Conservation (phyloP, 1,140 invertebrate genomes). For the Formica exsecta region DNA sequence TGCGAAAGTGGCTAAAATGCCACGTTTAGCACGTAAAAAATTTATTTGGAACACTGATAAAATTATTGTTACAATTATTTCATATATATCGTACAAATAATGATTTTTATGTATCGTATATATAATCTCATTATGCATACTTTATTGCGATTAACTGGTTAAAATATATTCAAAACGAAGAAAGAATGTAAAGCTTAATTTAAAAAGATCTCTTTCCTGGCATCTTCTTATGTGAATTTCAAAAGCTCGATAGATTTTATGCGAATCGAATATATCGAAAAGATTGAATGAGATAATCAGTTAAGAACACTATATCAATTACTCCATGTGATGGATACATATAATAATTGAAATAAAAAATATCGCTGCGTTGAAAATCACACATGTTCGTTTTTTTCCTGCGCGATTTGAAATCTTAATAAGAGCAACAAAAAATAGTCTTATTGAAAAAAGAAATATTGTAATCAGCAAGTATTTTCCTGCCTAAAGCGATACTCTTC, state of each 20-base stretch:
- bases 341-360: constrained; percentile 34
- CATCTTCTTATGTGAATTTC: background rate
- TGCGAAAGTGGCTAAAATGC: background rate
- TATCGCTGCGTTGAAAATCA: background rate
- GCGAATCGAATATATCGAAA: background rate
- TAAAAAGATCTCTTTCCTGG: background rate
- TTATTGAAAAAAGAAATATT: constrained; percentile 2
- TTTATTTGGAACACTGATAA: background rate
- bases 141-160: background rate
- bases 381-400: background rate
- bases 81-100: no score
- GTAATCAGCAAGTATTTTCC: constrained; percentile 13
- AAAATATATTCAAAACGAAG: background rate
- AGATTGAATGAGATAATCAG: background rate
- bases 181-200: background rate
- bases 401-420: constrained; percentile 33
- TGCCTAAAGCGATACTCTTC: constrained; percentile 17
- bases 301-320: constrained; percentile 7
- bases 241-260: background rate
- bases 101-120: background rate
- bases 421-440: background rate
- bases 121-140: background rate
- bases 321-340: background rate
- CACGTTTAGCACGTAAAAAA: background rate
- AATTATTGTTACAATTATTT: background rate